phyloP scores from a whole-genome alignment of 2,888 invertebrate genomes.

The Ditula angustiorana region DNA sequence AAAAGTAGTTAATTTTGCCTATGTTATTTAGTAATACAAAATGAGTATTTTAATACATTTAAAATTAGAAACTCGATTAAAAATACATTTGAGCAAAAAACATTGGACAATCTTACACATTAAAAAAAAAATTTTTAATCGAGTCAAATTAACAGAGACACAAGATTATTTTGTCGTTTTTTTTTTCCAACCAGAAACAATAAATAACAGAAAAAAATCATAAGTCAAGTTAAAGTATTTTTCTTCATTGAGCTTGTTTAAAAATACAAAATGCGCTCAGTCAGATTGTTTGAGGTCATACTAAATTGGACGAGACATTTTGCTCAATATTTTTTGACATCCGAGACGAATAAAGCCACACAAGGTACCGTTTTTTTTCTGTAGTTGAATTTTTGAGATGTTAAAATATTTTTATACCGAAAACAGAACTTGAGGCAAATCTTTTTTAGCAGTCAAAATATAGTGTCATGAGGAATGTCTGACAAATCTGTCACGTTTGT shows the following conservation, averaged over 20 bases:
- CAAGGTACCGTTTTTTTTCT: too few relatives aligned
- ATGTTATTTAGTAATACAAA: constrained; percentile 34
- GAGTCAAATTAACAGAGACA: constrained; percentile 22
- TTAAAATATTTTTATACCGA: too few relatives aligned
- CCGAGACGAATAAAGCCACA: too few relatives aligned
- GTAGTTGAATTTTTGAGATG: too few relatives aligned
- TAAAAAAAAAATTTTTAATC: constrained; percentile 27
- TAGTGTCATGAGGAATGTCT: too few relatives aligned
- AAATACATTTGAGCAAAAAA: constrained; percentile 7
- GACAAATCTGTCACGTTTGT: too few relatives aligned
- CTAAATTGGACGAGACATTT: too few relatives aligned
- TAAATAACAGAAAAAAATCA: background rate
- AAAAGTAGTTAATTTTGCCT: constrained; percentile 33
- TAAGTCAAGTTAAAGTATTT: background rate
- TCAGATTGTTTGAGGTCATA: too few relatives aligned
- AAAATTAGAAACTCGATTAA: constrained; percentile 26
- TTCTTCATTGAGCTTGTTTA: background rate
- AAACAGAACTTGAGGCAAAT: too few relatives aligned
- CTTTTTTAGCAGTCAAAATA: too few relatives aligned
- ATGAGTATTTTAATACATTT: constrained; percentile 24
- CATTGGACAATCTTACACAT: background rate
- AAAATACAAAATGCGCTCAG: too few relatives aligned
- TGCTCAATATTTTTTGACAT: too few relatives aligned
- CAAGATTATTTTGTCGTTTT: background rate
- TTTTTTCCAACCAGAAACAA: constrained; percentile 29